Percentiles rank a stretch among this genome's conserved stretches.
phyloP scores from a whole-genome alignment of 2,113 vertebrate genomes.

The Ondatra zibethicus region DNA sequence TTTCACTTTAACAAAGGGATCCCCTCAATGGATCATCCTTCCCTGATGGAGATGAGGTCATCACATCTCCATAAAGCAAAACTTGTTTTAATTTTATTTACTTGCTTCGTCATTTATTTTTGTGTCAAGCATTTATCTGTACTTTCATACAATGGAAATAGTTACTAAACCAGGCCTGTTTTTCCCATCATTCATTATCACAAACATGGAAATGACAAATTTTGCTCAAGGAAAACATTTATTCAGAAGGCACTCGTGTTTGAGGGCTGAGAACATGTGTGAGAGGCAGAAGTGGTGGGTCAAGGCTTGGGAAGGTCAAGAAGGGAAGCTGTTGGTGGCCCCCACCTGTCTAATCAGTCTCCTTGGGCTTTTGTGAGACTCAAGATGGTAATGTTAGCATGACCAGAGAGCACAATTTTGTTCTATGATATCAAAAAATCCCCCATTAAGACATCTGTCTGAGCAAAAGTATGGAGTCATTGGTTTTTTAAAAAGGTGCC shows the following conservation, averaged over 20 bases:
- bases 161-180: not conserved
- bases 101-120: not conserved
- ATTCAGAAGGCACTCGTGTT: not conserved
- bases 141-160: not conserved
- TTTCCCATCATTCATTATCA: not conserved
- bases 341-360: not conserved
- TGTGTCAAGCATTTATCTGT: not conserved
- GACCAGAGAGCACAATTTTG: not conserved
- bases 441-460: not conserved
- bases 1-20: not conserved
- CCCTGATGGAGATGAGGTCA: not conserved
- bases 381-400: not conserved
- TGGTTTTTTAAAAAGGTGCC: not conserved
- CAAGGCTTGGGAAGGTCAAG: not conserved
- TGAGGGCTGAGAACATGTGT: not conserved
- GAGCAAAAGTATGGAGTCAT: not conserved
- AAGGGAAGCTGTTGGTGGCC: not conserved
- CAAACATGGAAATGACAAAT: not conserved
- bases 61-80: not conserved
- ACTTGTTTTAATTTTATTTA: not conserved
- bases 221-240: not conserved
- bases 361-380: not conserved
- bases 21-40: not conserved
- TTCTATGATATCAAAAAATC: not conserved
- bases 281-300: not conserved